phyloP scores from a whole-genome alignment of 2,888 invertebrate genomes.

The Stenodera caucasica region DNA sequence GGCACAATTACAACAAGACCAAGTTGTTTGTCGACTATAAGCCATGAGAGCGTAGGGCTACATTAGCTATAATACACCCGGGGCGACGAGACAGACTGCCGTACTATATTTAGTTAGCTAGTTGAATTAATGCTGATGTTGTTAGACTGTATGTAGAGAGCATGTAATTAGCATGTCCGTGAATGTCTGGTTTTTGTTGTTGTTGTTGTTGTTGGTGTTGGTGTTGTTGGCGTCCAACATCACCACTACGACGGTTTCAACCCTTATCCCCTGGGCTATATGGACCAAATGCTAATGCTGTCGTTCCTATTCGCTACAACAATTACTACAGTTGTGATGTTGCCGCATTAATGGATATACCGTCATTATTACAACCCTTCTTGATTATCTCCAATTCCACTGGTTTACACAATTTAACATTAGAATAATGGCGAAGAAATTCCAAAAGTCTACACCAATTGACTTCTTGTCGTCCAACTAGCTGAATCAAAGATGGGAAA shows the following conservation, averaged over 20 bases:
- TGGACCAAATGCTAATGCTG: constrained; percentile 22
- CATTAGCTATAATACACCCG: constrained; percentile 54
- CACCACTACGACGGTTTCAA: constrained; percentile 39
- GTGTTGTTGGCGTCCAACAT: neutral
- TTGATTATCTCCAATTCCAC: constrained; percentile 27
- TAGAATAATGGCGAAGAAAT: too few relatives aligned
- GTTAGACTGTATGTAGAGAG: constrained; percentile 57
- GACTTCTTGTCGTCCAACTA: too few relatives aligned
- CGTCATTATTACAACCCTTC: constrained; percentile 37
- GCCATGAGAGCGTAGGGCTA: constrained; percentile 45
- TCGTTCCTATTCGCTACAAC: constrained; percentile 8
- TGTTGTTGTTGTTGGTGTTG: neutral
- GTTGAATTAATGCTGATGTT: constrained; percentile 56
- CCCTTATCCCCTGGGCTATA: constrained; percentile 47
- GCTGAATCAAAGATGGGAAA: too few relatives aligned
- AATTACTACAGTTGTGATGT: constrained; percentile 15
- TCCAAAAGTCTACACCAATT: too few relatives aligned
- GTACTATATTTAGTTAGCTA: constrained; percentile 46
- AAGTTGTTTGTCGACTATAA: constrained; percentile 54
- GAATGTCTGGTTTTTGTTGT: constrained; percentile 56
- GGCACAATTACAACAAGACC: constrained; percentile 55
- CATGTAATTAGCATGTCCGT: constrained; percentile 58
- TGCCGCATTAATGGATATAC: constrained; percentile 31
- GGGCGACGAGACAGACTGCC: constrained; percentile 49
- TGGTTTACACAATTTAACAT: too few relatives aligned